These are phyloP conservation scores for Eupithecia insigniata DNA, from an alignment of 2,888 invertebrate genomes.

Conservation along the genomic window DNA sequence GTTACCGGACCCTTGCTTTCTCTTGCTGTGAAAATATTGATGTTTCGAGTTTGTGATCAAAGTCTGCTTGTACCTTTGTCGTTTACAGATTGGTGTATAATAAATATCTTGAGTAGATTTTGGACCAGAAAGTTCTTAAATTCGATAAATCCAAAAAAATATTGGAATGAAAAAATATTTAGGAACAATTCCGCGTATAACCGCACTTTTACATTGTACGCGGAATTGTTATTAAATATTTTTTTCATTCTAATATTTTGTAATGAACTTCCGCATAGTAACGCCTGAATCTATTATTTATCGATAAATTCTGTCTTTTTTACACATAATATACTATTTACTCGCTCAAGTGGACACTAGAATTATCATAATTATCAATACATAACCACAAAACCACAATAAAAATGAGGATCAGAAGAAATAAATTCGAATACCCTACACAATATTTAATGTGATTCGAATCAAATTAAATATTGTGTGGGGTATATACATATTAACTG, in stretches of 20 bases:
- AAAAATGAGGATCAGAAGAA: background rate
- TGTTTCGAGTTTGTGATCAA: constrained; percentile 23
- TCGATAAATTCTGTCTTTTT: background rate
- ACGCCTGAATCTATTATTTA: no score
- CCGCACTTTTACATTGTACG: no score
- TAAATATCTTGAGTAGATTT: background rate
- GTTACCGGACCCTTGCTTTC: constrained; percentile 40
- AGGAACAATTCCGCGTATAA: no score
- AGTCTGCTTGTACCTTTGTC: constrained; percentile 13
- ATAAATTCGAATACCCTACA: background rate
- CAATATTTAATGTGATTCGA: background rate
- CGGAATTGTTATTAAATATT: no score
- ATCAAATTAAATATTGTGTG: no score
- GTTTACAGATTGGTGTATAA: background rate
- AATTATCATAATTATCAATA: background rate
- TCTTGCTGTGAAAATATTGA: constrained; percentile 24
- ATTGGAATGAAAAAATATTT: no score
- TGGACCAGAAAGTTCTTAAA: background rate
- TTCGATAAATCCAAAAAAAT: background rate
- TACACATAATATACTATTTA: background rate
- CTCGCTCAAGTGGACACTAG: background rate
- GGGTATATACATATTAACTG: background rate
- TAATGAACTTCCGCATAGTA: no score
- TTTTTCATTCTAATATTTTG: no score
- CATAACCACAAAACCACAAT: background rate